Conservation (phyloP, 2,113 vertebrate genomes). For the Pantherophis guttatus region DNA sequence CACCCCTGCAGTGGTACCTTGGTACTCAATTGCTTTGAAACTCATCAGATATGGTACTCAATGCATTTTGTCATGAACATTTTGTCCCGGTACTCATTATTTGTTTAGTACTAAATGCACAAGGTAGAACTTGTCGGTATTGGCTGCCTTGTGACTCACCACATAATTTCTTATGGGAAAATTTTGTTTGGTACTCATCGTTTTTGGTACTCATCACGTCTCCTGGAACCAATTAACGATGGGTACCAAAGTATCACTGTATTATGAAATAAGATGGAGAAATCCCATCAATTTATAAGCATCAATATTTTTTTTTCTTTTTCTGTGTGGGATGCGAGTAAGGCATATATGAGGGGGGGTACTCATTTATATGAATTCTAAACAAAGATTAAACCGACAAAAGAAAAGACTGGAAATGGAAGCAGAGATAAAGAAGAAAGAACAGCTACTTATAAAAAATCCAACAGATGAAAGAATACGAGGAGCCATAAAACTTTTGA, state of each 20-base stretch:
- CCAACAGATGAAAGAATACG: no score
- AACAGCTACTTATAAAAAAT: no score
- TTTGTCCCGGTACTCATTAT: no score
- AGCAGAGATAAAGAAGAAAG: no score
- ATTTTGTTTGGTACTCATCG: background rate
- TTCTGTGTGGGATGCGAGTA: no score
- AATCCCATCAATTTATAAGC: background rate
- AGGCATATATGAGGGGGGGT: no score
- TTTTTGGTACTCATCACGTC: background rate
- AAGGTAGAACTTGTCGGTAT: background rate
- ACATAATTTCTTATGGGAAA: background rate
- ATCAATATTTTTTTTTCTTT: background rate
- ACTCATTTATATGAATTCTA: no score
- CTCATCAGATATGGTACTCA: background rate
- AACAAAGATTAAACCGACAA: no score
- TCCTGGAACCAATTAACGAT: background rate
- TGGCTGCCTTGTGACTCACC: background rate
- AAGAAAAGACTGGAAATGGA: no score
- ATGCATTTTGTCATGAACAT: no score
- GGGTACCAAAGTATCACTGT: background rate
- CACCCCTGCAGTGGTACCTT: background rate
- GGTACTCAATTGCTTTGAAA: background rate
- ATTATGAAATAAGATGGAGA: background rate
- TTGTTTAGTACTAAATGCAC: background rate
- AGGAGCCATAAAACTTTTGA: no score